Evolutionary conservation across 2,888 invertebrate species (phyloP).

Genomic region (Crocallis elinguaria): DNA sequence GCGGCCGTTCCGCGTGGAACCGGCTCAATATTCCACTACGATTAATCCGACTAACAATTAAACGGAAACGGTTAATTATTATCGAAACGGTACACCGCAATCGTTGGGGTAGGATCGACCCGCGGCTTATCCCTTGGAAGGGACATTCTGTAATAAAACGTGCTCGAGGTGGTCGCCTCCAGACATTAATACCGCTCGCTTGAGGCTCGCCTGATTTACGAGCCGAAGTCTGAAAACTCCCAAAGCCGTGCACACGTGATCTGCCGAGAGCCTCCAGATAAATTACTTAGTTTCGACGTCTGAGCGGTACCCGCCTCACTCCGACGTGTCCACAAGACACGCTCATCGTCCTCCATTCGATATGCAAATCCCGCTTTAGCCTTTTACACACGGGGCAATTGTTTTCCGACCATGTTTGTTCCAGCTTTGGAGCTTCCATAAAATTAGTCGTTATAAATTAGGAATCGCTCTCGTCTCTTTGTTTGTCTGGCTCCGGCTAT

Average conservation of each 20-base stretch:
- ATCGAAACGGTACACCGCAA: conserved; percentile 26
- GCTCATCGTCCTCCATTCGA: conserved; percentile 16
- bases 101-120: conserved; percentile 20
- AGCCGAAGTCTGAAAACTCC: conserved; percentile 49
- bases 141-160: conserved; percentile 49
- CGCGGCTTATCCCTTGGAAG: conserved; percentile 33
- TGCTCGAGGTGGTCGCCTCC: conserved; percentile 45
- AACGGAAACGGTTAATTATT: conserved; percentile 39
- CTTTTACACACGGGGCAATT: conserved; percentile 18
- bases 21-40: conserved; percentile 15
- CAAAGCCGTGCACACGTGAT: conserved; percentile 46
- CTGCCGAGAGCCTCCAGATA: conserved; percentile 43
- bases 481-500: conserved; percentile 1
- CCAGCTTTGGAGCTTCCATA: conserved; percentile 5
- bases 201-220: conserved; percentile 52
- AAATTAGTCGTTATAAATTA: conserved; percentile 21
- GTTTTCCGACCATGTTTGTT: conserved; percentile 10
- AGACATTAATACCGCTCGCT: conserved; percentile 51
- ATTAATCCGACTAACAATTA: conserved; percentile 36
- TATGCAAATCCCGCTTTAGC: conserved; percentile 32
- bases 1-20: neutral
- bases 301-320: conserved; percentile 34
- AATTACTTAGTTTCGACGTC: conserved; percentile 55
- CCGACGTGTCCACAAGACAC: conserved; percentile 29
- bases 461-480: conserved; percentile 1